A percentile compares a stretch with the other conserved stretches of the same genome.
Conservation (phyloP, 2,113 vertebrate genomes). For the Coptodon bakossiorum region DNA sequence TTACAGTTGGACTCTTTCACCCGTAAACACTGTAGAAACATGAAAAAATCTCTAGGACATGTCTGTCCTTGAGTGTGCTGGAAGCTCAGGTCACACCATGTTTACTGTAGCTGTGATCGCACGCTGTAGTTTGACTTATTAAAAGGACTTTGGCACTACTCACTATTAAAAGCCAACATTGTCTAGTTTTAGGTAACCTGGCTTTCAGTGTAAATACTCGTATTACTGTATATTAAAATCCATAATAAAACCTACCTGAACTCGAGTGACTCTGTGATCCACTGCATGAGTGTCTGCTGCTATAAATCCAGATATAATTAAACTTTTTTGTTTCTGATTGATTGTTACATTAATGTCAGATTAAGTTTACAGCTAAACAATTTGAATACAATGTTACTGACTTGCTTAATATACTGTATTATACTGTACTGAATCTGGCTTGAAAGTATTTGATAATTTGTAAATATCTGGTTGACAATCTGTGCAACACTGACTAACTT, state of each 20-base stretch:
- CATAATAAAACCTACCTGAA: conserved; percentile 23
- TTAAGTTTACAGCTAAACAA: not conserved
- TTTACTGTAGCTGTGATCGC: conserved; percentile 9
- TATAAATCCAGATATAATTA: not conserved
- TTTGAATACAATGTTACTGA: not conserved
- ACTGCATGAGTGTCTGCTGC: not conserved
- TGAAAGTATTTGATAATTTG: not conserved
- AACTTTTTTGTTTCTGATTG: not conserved
- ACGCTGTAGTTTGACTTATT: not conserved
- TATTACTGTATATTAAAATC: conserved; percentile 17
- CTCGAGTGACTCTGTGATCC: not conserved
- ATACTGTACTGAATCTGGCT: not conserved
- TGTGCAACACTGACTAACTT: not conserved
- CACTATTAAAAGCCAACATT: not conserved
- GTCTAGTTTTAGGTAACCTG: not conserved
- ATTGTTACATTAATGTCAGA: not conserved
- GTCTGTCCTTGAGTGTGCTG: not conserved
- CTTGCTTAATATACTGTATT: not conserved
- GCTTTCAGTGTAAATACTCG: conserved; percentile 27
- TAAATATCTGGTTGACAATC: not conserved
- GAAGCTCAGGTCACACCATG: conserved; percentile 20
- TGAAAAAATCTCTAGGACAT: not conserved
- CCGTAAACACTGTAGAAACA: not conserved
- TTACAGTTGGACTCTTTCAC: not conserved
- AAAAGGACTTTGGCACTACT: not conserved